Conservation (phyloP, 2,888 invertebrate genomes). For the Sclerodermus sp. region DNA sequence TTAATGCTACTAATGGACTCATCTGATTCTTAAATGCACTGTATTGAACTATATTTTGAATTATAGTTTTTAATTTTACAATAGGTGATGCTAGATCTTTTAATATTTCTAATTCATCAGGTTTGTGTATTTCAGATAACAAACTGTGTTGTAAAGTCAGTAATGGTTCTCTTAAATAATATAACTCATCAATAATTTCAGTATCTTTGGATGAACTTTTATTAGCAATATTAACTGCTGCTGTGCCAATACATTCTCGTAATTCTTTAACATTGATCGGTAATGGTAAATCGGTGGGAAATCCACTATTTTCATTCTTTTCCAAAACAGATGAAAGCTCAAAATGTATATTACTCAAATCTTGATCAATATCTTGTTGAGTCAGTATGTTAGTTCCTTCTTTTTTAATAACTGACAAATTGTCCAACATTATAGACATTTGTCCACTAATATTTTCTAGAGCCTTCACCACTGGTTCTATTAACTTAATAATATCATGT, state of each 20-base stretch:
- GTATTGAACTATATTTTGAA: conserved; percentile 29
- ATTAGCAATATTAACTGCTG: conserved; percentile 39
- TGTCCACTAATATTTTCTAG: conserved; percentile 42
- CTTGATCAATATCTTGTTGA: conserved; percentile 32
- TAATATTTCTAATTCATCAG: conserved; percentile 36
- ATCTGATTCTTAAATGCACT: conserved; percentile 20
- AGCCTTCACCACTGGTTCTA: conserved; percentile 32
- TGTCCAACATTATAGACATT: conserved; percentile 29
- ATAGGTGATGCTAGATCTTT: conserved; percentile 39
- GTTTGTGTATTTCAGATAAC: conserved; percentile 33
- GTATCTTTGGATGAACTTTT: conserved; percentile 27
- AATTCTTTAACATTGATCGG: conserved; percentile 35
- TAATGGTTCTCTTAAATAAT: conserved; percentile 37
- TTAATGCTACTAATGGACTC: conserved; percentile 33
- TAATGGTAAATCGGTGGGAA: conserved; percentile 22
- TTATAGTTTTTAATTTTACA: conserved; percentile 30
- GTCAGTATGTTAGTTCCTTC: conserved; percentile 21
- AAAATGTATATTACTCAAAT: conserved; percentile 40
- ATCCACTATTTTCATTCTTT: conserved; percentile 23
- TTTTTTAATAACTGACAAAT: conserved; percentile 12
- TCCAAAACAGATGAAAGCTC: conserved; percentile 42
- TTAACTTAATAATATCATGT: conserved; percentile 22
- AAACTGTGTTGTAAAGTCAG: conserved; percentile 41
- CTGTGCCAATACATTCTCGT: conserved; percentile 36
- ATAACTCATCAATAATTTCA: conserved; percentile 33